These are phyloP conservation scores for Oscarella lobularis DNA, from an alignment of 37 sponge, comb jelly and placozoan species.

Conservation along the genomic window DNA sequence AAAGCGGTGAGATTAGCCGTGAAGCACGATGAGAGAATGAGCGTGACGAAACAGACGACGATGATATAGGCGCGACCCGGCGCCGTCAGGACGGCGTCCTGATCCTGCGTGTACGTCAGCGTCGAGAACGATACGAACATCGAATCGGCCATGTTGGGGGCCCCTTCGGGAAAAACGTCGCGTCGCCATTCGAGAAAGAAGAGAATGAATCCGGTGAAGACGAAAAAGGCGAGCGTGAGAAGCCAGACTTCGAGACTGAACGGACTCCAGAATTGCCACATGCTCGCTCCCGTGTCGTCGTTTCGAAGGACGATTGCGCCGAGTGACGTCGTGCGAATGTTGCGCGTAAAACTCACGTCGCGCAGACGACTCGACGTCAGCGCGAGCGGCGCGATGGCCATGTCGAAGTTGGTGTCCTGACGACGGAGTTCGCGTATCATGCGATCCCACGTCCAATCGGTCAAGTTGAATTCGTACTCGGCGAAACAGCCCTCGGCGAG, in stretches of 20 bases:
- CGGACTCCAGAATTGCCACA: conserved; percentile 5
- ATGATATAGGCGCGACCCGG: neutral
- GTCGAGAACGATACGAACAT: conserved; percentile 6
- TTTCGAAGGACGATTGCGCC: neutral
- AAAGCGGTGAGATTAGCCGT: neutral
- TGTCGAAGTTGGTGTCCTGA: conserved; percentile 4
- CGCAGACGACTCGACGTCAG: neutral
- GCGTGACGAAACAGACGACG: neutral
- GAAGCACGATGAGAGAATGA: neutral
- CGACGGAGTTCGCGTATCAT: neutral
- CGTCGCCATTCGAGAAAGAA: neutral
- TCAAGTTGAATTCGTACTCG: neutral
- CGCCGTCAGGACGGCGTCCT: neutral
- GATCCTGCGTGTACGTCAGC: neutral
- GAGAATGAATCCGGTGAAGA: neutral
- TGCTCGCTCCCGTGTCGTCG: neutral
- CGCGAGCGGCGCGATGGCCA: neutral
- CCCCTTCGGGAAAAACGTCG: neutral
- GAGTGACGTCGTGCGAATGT: neutral
- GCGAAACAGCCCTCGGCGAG: neutral
- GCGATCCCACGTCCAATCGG: neutral
- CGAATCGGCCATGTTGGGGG: neutral
- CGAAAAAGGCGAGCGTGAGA: neutral
- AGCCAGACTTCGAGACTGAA: conserved; percentile 1
- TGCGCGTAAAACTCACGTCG: neutral